Base-by-base conservation (phyloP, 2,888 invertebrate genomes). In the Trachelus stipa region DNA sequence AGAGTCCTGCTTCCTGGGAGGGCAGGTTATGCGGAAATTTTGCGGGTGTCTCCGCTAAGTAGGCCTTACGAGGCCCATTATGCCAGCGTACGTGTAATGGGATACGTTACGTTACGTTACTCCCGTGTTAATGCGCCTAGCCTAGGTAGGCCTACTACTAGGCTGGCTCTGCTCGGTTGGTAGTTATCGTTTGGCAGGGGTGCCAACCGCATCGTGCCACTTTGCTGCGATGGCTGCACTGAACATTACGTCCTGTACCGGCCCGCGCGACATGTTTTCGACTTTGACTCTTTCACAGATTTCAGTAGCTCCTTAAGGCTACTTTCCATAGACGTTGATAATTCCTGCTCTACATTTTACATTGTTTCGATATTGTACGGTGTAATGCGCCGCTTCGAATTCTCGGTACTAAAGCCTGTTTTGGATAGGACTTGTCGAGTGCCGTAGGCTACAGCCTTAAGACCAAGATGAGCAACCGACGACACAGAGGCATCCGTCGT, bases 41-140 rank as follows among this genome's bases (percentile, higher is more conserved):
- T 83, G 81, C 79, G 77, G 77, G 79, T 81, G 82, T 83, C 81
- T 80, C 74, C 73, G 81, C 81, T 86, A 87, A 87, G 87, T 85
- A 86, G 87, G 84, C 84, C 85, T 88, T 87, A 85, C 85, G 84
- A 83, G 81, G 81, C 82, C 86, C 84, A 86, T 87, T 88, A 84
- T 77, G 76, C 79, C 79, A 34, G 73, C 73, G 34, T 34, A 73
- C 73, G 73, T 75, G 69, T 69, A 75, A 81, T 74, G 68, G 77
- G 73, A 73, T 74, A 80, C 80, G 77, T 77, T 76, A 80, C 79
- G 81, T 80, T 80, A 76, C 81, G 76, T 82, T 77, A 82, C 80
- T 78, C 75, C 73, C 56, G 79, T 79, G 79, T 78, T 80, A 82
- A 79, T 82, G 81, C 79, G 82, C 69, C 68, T 56, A 73, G 78